A percentile compares a stretch with the other conserved stretches of the same genome.
Evolutionary conservation across 2,797 vertebrate species (phyloP).

Genomic region (Melanotaenia parkinsoni): DNA sequence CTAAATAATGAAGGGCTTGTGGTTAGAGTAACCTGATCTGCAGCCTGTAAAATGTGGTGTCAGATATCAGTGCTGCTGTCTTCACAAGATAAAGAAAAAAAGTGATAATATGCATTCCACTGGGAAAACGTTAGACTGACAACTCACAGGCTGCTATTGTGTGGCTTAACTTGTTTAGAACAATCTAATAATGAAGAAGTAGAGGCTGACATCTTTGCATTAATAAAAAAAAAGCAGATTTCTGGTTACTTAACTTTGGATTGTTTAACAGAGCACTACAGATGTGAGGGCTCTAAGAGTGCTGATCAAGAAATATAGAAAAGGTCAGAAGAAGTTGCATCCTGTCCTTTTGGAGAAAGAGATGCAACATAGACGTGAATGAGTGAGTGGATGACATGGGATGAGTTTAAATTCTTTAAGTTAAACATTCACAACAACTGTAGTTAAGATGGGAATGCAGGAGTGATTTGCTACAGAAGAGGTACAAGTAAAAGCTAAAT

Average conservation of each 20-base stretch:
- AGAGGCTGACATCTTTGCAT: background rate
- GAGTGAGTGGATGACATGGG: background rate
- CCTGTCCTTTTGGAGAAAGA: background rate
- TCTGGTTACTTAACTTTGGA: background rate
- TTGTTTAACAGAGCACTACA: background rate
- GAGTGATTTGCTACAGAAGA: background rate
- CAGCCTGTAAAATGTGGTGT: conserved; percentile 59
- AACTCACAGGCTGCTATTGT: background rate
- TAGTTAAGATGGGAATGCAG: background rate
- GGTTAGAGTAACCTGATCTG: conserved; percentile 63
- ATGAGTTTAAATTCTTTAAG: background rate
- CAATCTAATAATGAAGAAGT: background rate
- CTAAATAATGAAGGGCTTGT: conserved; percentile 74
- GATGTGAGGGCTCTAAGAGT: background rate
- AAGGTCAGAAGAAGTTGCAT: background rate
- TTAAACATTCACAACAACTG: background rate
- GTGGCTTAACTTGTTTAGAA: background rate
- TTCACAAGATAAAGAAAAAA: conserved; percentile 19
- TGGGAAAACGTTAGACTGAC: conserved; percentile 4
- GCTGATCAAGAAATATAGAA: background rate
- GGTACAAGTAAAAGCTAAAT: background rate
- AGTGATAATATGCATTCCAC: conserved; percentile 13
- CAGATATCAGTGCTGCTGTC: conserved; percentile 40
- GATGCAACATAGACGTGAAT: background rate
- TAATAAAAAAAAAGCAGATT: background rate